A percentile compares a stretch with the other conserved stretches of the same genome.
These are phyloP conservation scores for Ecliptopera silaceata DNA, from an alignment of 2,888 invertebrate genomes.

Conservation along the genomic window DNA sequence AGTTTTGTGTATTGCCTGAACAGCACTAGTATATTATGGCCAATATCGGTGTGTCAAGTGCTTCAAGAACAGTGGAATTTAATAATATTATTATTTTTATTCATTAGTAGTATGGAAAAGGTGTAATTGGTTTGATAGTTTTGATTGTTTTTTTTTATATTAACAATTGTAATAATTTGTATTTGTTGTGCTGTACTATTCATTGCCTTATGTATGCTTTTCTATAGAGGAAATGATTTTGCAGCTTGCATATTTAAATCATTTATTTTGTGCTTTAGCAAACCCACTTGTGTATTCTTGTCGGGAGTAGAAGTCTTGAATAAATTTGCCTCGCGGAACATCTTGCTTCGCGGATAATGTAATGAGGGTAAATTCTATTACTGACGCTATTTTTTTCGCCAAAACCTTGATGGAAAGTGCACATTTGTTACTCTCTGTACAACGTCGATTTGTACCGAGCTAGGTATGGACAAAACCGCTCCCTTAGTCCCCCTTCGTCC, in stretches of 20 bases:
- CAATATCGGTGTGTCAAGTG: background rate
- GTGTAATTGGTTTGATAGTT: too few species aligned
- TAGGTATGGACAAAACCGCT: slow-evolving; percentile 78
- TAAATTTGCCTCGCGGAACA: slow-evolving; percentile 51
- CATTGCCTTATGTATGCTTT: background rate
- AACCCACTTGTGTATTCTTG: slow-evolving; percentile 37
- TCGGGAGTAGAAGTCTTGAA: slow-evolving; percentile 43
- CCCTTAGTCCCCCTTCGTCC: slow-evolving; percentile 42
- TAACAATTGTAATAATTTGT: too few species aligned
- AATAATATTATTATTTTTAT: background rate
- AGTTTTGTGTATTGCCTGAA: slow-evolving; percentile 18
- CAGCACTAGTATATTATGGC: background rate
- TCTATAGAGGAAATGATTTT: background rate
- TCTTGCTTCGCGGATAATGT: slow-evolving; percentile 71
- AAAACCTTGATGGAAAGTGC: slow-evolving; percentile 70
- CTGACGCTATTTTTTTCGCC: slow-evolving; percentile 63
- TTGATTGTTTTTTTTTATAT: too few species aligned
- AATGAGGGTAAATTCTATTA: slow-evolving; percentile 78
- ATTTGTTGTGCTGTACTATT: background rate
- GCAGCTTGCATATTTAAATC: slow-evolving; percentile 3
- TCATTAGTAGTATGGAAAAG: background rate
- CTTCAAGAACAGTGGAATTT: background rate
- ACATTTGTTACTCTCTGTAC: slow-evolving; percentile 75
- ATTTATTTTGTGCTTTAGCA: slow-evolving; percentile 21
- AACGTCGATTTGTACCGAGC: slow-evolving; percentile 72